Base-by-base conservation (phyloP, 64 coral and sea anemone species). In the Montipora foliosa region DNA sequence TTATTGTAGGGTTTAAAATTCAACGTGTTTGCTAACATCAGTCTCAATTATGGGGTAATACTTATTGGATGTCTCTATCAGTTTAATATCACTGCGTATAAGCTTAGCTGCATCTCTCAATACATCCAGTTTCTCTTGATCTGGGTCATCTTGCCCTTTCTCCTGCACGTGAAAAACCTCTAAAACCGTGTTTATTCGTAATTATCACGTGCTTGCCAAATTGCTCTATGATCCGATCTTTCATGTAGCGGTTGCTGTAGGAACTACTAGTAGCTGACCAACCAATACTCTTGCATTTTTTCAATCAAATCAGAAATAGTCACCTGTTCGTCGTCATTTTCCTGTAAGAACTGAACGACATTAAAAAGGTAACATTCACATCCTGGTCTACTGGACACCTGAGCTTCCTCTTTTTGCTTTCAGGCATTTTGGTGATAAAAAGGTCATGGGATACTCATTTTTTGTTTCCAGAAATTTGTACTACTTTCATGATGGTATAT, bases 181-280 rank as follows among this genome's bases (percentile, higher is more conserved):
- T 10, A 93, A 47, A 13, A 93, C 88, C 83, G 19, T 67, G 44
- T 2, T 69, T 19, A 6, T 93, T 49, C 0, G 83, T 88, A 1
- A 93, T 93, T 13, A 93, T 67, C 0, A 87, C 29, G 5, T 88
- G 25, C 13, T 93, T 61, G 49, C 77, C 83, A 47, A 93, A 93
- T 67, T 93, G 46, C 11, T 87, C 51, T 53, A 48, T 37, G 8
- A 80, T 22, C 46, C 47, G 79, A 5, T 15, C 44, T n/a, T 69
- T 69, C 67, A 69, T 69, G 13, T 69, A 19, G 12, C 12, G 10
- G 12, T 19, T 13, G 13, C 67, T 19, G 13, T 69, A 69, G 15
- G 67, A 5, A 22, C 5, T 78, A 47, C n/a, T 50, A 0, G 37
- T n/a, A 15, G 5, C 11, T 25, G 24, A 8, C 11, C 76, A 13